Evolutionary conservation across 2,113 vertebrate genomes (phyloP), one percentile per base, ranked within the genome.

Genomic region (Podarcis raffonei): DNA sequence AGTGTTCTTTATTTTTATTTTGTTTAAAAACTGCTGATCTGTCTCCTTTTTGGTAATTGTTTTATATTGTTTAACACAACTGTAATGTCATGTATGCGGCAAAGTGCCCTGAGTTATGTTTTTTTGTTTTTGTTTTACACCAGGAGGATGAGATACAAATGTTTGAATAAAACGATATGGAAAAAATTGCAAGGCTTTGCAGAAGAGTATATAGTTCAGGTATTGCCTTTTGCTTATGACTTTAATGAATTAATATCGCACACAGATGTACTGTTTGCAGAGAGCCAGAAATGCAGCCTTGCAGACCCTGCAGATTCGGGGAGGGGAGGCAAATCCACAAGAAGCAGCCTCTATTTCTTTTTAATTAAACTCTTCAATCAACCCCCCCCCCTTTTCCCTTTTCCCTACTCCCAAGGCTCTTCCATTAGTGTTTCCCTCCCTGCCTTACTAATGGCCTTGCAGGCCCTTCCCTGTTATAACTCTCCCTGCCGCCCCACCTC

Each of bases 311-410:
- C 74, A 78, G 62, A 78, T 81, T 75, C 87, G 59, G 13, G 30
- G 68, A 37, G 62, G 20, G 23, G 5, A 30, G 27, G 87, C 53
- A 74, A 88, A 89, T 77, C 82, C 87, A 84, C 48, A 57, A 68
- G 82, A 35, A 89, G 81, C 87, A 84, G 42, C 87, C 72, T 84
- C 74, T 89, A 84, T 89, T 89, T 84, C 87, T 78, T 89, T 83
- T 89, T 89, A 89, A 89, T 89, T 89, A 89, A 89, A 89, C 87
- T 89, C 87, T 84, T 89, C 87, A 84, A 89, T 89, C 87, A 89
- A 84, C 42, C 48, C 87, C 79, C n/a, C 62, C 42, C 37, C 16
- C 9, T 2, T 53, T 53, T 78, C 62, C 79, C 25, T 53, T 68
- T 83, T 88, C 74, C 87, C 18, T 30, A 20, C 62, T 89, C 87